Evolutionary conservation across 2,888 invertebrate species (phyloP).

Genomic region (Lutraria lutraria): DNA sequence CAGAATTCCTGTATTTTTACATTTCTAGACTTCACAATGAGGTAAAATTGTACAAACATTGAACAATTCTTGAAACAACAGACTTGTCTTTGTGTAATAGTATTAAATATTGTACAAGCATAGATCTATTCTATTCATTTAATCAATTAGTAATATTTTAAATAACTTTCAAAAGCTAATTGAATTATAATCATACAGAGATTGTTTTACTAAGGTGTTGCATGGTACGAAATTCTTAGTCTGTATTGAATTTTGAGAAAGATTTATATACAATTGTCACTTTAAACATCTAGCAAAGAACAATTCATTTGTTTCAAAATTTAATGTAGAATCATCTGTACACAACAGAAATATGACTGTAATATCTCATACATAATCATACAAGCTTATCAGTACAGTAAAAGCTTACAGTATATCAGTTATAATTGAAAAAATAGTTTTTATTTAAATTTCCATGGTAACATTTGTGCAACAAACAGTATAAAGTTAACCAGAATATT

Average conservation of each 20-base stretch:
- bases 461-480: conserved; percentile 3
- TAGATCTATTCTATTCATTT: neutral
- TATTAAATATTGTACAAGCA: neutral
- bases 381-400: neutral
- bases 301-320: neutral
- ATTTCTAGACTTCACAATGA: neutral
- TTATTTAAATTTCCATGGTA: neutral
- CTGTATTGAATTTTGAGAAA: neutral
- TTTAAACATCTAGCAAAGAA: neutral
- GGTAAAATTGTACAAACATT: conserved; percentile 19
- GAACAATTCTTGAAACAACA: neutral
- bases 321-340: neutral
- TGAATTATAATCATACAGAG: neutral
- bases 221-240: neutral
- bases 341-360: neutral
- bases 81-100: neutral
- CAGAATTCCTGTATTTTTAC: neutral
- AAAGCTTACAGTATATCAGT: neutral
- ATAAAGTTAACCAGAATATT: neutral
- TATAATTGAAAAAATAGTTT: neutral
- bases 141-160: neutral
- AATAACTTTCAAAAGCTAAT: neutral
- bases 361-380: neutral
- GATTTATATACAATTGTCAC: neutral
- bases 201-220: neutral